phyloP scores from a whole-genome alignment of 2,888 invertebrate genomes.

The Tachina fera region DNA sequence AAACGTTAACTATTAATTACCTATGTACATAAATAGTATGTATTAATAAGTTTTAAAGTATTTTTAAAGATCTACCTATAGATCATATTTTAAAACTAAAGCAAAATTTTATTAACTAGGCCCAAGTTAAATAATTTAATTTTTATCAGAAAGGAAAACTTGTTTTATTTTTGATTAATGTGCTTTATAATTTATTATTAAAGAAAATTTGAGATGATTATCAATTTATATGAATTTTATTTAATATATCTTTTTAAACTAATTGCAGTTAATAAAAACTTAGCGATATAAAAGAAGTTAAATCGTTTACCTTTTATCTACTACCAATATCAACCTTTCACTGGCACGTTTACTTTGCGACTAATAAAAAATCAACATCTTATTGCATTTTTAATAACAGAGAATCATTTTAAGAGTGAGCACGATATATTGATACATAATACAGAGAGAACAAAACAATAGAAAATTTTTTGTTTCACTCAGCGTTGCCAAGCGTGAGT shows the following conservation, averaged over 20 bases:
- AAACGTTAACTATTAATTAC: no score
- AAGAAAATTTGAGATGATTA: no score
- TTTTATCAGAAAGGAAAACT: no score
- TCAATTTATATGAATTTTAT: no score
- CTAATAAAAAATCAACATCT: constrained; percentile 31
- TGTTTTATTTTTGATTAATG: no score
- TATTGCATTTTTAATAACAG: constrained; percentile 47
- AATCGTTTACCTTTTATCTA: constrained; percentile 36
- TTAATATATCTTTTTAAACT: background rate
- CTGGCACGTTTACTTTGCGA: constrained; percentile 36
- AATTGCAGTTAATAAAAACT: constrained; percentile 2
- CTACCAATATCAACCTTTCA: constrained; percentile 26
- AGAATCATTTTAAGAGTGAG: constrained; percentile 44
- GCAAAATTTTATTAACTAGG: no score
- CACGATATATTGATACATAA: background rate
- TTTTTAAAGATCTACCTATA: no score
- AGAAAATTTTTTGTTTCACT: background rate
- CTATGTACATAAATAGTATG: no score
- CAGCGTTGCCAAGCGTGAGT: background rate
- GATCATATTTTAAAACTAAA: no score
- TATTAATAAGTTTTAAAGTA: no score
- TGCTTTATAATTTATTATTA: no score
- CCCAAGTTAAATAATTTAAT: no score
- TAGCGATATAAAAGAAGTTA: constrained; percentile 6
- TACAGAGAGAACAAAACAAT: background rate